A percentile compares a stretch with the other conserved stretches of the same genome.
phyloP scores from a whole-genome alignment of 2,113 vertebrate species.

The Nothocercus julius region DNA sequence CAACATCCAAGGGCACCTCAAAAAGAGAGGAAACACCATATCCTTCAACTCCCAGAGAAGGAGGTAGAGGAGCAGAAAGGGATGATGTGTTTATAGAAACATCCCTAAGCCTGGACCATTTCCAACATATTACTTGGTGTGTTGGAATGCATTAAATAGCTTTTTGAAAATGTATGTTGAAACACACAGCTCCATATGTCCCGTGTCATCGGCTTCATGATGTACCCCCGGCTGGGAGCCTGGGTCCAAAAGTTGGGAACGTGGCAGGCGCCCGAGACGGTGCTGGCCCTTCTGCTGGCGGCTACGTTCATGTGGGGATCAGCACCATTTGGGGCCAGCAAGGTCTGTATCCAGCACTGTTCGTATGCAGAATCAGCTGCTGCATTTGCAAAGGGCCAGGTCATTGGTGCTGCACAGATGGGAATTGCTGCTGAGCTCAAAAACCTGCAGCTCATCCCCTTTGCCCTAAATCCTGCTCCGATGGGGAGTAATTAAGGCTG shows the following conservation, averaged over 20 bases:
- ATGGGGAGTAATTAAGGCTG: background rate
- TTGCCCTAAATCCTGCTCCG: background rate
- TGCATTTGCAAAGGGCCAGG: no score
- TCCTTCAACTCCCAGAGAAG: background rate
- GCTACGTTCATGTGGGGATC: accelerated
- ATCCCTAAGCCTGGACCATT: constrained; percentile 33
- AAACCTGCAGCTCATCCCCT: background rate
- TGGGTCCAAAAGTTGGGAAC: accelerated
- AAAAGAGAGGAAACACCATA: constrained; percentile 5
- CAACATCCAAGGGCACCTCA: background rate
- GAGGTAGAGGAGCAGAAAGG: constrained; percentile 9
- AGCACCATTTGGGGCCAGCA: background rate
- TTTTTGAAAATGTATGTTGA: constrained; percentile 9
- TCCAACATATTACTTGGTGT: constrained; percentile 13
- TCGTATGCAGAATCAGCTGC: background rate
- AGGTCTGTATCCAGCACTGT: background rate
- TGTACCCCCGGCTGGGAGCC: accelerated
- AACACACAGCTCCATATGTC: constrained; percentile 27
- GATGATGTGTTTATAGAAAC: constrained; percentile 31
- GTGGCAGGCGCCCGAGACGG: accelerated
- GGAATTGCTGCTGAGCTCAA: background rate
- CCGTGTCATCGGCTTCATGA: background rate
- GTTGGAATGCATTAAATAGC: constrained; percentile 33
- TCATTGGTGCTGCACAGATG: accelerated
- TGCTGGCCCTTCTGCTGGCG: background rate